Evolutionary conservation across 2,113 vertebrate species (phyloP).

Genomic region (Lophochroa leadbeateri): DNA sequence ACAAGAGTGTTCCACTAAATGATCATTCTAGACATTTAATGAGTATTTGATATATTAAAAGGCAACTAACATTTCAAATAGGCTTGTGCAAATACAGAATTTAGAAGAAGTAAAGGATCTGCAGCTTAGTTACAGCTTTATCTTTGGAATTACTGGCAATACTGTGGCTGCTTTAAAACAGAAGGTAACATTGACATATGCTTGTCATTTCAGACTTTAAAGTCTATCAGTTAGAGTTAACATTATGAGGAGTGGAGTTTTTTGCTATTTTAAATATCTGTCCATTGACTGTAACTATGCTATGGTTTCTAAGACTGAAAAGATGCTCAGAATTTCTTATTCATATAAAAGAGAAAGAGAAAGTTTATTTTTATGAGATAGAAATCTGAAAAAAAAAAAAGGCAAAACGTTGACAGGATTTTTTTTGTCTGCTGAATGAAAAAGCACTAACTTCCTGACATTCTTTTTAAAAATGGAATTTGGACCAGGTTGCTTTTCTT

Average conservation of each 20-base stretch:
- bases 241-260: neutral
- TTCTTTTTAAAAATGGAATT: neutral
- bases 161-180: neutral
- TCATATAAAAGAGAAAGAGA: neutral
- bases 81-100: neutral
- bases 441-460: neutral
- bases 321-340: neutral
- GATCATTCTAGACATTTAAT: neutral
- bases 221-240: neutral
- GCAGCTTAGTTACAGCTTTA: neutral
- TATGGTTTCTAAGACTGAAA: neutral
- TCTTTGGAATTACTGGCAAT: neutral
- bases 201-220: neutral
- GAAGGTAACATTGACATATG: neutral
- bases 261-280: neutral
- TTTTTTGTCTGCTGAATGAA: neutral
- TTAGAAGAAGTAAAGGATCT: neutral
- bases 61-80: neutral
- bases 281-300: neutral
- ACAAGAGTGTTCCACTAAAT: neutral
- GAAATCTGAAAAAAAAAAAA: neutral
- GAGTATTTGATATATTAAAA: neutral
- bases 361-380: neutral
- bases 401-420: neutral
- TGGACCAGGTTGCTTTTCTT: neutral